Conservation (phyloP, 2,113 vertebrate species). For the Elephantulus edwardii region DNA sequence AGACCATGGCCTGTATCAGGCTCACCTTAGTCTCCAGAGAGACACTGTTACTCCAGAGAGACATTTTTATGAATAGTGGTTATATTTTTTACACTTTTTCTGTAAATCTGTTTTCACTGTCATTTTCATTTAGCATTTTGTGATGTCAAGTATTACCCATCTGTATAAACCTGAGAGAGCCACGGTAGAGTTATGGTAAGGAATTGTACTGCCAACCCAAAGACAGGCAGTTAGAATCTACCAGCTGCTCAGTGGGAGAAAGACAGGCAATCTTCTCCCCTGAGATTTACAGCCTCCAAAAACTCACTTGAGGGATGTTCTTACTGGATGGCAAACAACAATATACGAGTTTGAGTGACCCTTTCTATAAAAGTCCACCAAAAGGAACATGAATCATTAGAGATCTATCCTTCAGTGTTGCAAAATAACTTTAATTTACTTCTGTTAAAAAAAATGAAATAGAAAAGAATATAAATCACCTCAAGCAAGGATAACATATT, state of each 20-base stretch:
- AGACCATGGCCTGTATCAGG: too few species aligned
- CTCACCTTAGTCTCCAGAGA: too few species aligned
- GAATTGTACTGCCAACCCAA: too few species aligned
- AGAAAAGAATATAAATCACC: conserved; percentile 75
- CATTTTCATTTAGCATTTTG: conserved; percentile 64
- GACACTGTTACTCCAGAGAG: too few species aligned
- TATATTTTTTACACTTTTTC: conserved; percentile 50
- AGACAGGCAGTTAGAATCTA: too few species aligned
- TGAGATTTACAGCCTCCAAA: too few species aligned
- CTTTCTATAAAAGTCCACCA: conserved; percentile 56
- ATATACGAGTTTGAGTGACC: conserved; percentile 20
- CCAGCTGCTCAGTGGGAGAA: too few species aligned
- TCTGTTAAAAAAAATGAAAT: conserved; percentile 78
- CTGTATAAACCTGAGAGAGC: too few species aligned
- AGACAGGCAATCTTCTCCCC: too few species aligned
- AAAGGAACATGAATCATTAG: conserved; percentile 75
- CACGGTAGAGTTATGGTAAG: too few species aligned
- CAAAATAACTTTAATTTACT: conserved; percentile 79
- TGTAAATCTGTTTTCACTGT: conserved; percentile 29
- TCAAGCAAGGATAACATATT: neutral
- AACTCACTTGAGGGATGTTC: too few species aligned
- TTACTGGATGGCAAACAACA: too few species aligned
- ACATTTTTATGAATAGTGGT: conserved; percentile 20
- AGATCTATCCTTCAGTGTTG: conserved; percentile 67
- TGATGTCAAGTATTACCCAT: conserved; percentile 75